These are phyloP conservation scores for Brachyalestes nurse DNA, from an alignment of 2,797 vertebrate species.

Conservation along the genomic window DNA sequence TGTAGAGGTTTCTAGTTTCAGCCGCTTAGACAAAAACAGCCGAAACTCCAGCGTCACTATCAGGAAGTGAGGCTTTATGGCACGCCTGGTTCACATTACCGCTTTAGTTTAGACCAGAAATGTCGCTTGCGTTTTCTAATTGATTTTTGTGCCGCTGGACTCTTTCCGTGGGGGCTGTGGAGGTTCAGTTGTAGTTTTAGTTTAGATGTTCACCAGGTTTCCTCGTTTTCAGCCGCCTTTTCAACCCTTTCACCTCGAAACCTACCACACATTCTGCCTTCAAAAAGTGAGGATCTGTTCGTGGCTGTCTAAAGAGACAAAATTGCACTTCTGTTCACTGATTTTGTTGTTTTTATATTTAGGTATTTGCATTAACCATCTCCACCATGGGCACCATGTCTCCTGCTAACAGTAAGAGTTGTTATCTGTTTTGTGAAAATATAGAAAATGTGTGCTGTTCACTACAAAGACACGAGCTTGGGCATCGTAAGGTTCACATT, in stretches of 20 bases:
- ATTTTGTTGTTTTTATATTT: slow-evolving; percentile 7
- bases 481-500: not conserved
- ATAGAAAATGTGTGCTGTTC: not conserved
- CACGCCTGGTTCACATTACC: not conserved
- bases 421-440: slow-evolving; percentile 4
- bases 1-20: not conserved
- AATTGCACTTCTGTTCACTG: not conserved
- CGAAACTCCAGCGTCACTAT: not conserved
- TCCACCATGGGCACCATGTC: slow-evolving; percentile 28
- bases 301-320: not conserved
- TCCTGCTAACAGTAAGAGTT: slow-evolving; percentile 23
- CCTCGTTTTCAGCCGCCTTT: no score
- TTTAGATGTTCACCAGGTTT: no score
- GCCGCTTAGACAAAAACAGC: not conserved
- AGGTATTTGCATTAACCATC: not conserved
- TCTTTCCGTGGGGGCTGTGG: not conserved
- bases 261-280: not conserved
- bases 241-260: not conserved
- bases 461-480: not conserved
- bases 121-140: not conserved
- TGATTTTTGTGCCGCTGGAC: not conserved
- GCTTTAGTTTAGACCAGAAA: not conserved
- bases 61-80: not conserved
- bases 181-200: no score
- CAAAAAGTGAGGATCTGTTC: not conserved